phyloP scores from a whole-genome alignment of 2,888 invertebrate genomes.

The Luperina testacea region DNA sequence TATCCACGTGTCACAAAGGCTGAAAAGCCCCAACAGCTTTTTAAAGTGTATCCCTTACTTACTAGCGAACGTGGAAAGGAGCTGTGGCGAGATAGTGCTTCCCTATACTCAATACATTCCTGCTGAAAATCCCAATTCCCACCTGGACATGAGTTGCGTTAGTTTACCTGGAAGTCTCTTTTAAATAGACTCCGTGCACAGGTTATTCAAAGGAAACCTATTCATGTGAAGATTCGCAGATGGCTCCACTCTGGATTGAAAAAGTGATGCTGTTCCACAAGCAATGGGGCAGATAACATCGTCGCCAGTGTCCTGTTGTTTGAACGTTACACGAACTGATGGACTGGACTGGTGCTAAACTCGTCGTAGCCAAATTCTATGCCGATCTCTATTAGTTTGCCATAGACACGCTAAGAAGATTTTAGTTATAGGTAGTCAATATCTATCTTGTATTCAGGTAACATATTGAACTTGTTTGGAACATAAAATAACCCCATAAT shows the following conservation, averaged over 20 bases:
- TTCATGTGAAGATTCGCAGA: neutral
- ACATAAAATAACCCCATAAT: neutral
- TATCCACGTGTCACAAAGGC: neutral
- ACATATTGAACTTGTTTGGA: neutral
- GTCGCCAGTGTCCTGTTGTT: neutral
- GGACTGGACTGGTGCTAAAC: neutral
- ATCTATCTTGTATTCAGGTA: neutral
- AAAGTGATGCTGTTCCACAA: neutral
- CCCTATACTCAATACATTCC: neutral
- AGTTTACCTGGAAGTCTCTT: neutral
- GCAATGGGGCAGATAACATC: no score
- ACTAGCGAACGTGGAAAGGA: neutral
- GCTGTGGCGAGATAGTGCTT: neutral
- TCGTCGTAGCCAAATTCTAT: no score
- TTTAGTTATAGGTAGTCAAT: neutral
- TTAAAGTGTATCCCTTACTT: neutral
- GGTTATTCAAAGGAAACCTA: neutral
- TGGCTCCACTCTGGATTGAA: no score
- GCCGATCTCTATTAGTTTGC: neutral
- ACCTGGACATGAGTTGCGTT: neutral
- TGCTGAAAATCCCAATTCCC: neutral
- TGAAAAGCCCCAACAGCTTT: neutral
- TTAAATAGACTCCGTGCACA: neutral
- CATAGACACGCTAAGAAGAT: no score
- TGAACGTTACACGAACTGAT: no score